Conservation (phyloP, 2,797 vertebrate species). For the Lithobates sylvaticus region DNA sequence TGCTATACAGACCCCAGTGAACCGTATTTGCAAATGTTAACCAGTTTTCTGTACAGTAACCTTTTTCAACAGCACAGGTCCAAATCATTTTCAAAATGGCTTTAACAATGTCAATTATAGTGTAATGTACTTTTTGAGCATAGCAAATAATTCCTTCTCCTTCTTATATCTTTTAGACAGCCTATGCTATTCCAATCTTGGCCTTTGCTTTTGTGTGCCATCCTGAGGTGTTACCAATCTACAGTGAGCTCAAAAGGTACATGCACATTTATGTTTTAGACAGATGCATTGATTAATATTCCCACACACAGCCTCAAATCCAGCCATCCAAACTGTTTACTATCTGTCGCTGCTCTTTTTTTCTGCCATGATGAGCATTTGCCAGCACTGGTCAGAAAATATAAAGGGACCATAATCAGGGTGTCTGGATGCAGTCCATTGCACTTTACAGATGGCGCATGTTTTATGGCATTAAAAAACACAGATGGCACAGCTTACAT, state of each 20-base stretch:
- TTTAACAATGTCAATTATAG: background rate
- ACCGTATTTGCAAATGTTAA: background rate
- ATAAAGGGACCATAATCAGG: too few relatives aligned
- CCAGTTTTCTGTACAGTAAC: background rate
- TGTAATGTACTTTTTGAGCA: background rate
- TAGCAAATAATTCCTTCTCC: background rate
- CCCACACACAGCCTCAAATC: background rate
- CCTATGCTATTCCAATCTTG: constrained; percentile 95
- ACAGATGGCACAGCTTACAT: too few relatives aligned
- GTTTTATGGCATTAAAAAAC: too few relatives aligned
- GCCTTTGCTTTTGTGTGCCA: constrained; percentile 98
- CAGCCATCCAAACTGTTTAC: background rate
- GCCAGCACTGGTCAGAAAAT: background rate
- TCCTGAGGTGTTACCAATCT: constrained; percentile 96
- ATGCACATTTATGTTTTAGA: background rate
- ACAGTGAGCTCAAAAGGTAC: constrained; percentile 98
- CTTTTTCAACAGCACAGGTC: too few relatives aligned
- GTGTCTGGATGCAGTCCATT: background rate
- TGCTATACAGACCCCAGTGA: background rate
- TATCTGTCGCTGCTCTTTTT: background rate
- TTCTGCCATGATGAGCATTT: background rate
- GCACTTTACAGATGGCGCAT: background rate
- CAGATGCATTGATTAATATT: background rate
- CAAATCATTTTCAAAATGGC: too few relatives aligned
- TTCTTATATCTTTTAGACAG: constrained; percentile 81